Evolutionary conservation across 2,888 invertebrate genomes (phyloP).

Genomic region (Liodrosophila aerea): DNA sequence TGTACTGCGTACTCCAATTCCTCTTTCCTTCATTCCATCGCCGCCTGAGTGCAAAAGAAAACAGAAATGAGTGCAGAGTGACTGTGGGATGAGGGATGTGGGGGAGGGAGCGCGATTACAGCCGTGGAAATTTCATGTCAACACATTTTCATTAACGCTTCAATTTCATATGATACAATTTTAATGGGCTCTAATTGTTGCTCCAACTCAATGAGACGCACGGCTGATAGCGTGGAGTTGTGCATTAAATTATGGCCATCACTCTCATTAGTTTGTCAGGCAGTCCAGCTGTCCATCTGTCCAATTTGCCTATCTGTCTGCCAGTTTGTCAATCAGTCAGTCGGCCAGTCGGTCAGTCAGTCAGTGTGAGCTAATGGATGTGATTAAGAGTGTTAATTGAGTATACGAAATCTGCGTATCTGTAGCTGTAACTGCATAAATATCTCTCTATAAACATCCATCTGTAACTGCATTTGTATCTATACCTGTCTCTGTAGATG

Average conservation of each 20-base stretch:
- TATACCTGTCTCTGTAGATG: background rate
- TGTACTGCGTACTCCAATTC: background rate
- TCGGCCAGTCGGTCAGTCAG: background rate
- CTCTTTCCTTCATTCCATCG: background rate
- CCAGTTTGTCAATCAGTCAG: background rate
- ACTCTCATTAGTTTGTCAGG: background rate
- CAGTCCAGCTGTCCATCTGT: background rate
- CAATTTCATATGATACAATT: conserved; percentile 53
- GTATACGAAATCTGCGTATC: conserved; percentile 17
- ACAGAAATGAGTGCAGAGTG: too few relatives aligned
- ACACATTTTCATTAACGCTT: conserved; percentile 52
- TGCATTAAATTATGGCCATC: conserved; percentile 29
- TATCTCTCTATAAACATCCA: too few relatives aligned
- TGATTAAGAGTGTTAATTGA: conserved; percentile 48
- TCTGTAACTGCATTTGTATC: background rate
- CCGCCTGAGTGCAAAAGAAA: background rate
- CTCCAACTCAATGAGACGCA: conserved; percentile 10
- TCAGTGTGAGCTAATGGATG: conserved; percentile 30
- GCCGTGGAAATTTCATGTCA: conserved; percentile 22
- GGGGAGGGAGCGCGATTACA: background rate
- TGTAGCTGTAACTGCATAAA: background rate
- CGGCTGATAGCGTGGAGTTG: too few relatives aligned
- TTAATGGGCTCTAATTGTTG: conserved; percentile 53
- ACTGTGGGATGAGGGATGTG: background rate
- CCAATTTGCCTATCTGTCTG: conserved; percentile 2